Evolutionary conservation across 2,797 vertebrate genomes (phyloP).

Genomic region (Anas flavirostris): DNA sequence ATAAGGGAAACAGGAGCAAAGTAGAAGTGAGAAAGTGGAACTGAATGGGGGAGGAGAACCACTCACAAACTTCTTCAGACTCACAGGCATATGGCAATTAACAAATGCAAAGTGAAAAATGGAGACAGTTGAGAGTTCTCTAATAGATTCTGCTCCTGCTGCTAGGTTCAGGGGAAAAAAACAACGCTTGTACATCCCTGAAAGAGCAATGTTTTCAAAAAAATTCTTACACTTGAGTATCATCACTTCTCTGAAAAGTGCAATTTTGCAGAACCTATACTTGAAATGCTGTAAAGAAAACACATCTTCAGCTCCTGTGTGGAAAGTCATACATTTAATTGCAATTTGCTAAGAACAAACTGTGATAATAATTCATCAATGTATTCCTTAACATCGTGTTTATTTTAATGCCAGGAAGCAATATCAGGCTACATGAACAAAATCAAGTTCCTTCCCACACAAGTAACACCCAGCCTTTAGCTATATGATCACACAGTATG

Average conservation of each 20-base stretch:
- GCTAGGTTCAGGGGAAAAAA: not conserved
- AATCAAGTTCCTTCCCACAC: not conserved
- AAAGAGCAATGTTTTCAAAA: not conserved
- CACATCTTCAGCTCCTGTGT: not conserved
- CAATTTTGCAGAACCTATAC: not conserved
- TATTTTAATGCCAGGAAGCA: constrained; percentile 23
- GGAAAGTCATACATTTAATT: not conserved
- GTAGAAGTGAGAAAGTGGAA: not conserved
- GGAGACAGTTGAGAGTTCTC: not conserved
- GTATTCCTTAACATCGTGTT: not conserved
- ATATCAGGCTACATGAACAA: not conserved
- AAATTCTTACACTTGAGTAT: not conserved
- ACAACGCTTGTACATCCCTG: not conserved
- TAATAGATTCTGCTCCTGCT: not conserved
- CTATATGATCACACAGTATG: not conserved
- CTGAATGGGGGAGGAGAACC: not conserved
- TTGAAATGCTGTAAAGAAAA: not conserved
- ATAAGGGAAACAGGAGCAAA: not conserved
- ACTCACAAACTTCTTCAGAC: not conserved
- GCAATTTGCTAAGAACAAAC: not conserved
- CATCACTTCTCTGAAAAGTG: not conserved
- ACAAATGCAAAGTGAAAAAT: not conserved
- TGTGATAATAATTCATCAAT: not conserved
- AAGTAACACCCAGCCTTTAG: not conserved
- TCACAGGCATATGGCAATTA: not conserved